phyloP scores from a whole-genome alignment of 2,888 invertebrate genomes.

The Laothoe populi region DNA sequence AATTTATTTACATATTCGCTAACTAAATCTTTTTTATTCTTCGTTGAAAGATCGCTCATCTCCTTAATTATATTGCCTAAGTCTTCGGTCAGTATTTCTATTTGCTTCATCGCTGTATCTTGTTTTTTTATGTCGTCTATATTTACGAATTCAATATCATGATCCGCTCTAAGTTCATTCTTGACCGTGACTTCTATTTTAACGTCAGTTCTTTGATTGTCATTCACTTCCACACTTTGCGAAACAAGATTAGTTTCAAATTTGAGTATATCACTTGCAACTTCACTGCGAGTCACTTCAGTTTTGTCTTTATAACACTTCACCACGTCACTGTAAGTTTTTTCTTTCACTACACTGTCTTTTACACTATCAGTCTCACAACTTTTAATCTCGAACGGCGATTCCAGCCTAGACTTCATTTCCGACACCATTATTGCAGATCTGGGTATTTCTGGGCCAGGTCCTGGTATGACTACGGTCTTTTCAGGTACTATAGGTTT shows the following conservation, averaged over 20 bases:
- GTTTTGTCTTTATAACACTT: conserved; percentile 52
- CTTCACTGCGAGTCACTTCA: conserved; percentile 58
- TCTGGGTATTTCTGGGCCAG: conserved; percentile 5
- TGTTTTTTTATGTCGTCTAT: conserved; percentile 52
- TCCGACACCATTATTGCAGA: conserved; percentile 22
- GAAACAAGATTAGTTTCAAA: conserved; percentile 61
- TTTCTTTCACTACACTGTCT: conserved; percentile 25
- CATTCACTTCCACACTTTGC: conserved; percentile 53
- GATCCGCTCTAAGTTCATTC: conserved; percentile 41
- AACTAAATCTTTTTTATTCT: conserved; percentile 43
- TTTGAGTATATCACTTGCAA: conserved; percentile 49
- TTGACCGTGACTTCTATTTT: conserved; percentile 56
- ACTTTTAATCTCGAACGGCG: conserved; percentile 21
- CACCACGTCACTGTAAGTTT: conserved; percentile 26
- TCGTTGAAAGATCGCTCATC: conserved; percentile 65
- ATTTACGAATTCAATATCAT: conserved; percentile 37
- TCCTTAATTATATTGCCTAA: conserved; percentile 73
- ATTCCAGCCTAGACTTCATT: conserved; percentile 19
- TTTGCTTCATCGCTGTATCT: conserved; percentile 62
- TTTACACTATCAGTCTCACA: conserved; percentile 29
- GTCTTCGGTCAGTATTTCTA: conserved; percentile 72
- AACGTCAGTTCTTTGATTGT: conserved; percentile 53
- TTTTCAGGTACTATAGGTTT: conserved; percentile 7
- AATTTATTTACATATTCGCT: conserved; percentile 42
- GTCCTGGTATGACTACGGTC: conserved; percentile 1